Base-by-base conservation (phyloP, 2,797 vertebrate genomes). In the Onychomys leucogaster region DNA sequence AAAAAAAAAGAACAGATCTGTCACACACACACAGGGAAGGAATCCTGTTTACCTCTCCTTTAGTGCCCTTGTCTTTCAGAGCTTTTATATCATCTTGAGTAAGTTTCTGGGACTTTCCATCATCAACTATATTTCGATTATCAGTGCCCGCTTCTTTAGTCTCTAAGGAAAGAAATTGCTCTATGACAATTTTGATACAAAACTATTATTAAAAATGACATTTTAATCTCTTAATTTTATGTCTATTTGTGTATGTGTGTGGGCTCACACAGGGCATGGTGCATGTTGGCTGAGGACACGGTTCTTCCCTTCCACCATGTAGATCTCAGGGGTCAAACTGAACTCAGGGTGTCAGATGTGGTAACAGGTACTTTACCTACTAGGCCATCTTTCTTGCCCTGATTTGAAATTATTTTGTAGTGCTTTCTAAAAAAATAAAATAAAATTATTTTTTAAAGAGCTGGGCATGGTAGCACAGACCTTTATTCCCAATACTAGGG, bases 91-190 rank as follows among this genome's bases (percentile, higher is more conserved):
- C 99, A 95, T 99, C 99, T 97, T 99, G 99, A 98, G 99, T 99
- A 91, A 99, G 99, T 98, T 99, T 99, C 98, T 99, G 99, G 69
- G 99, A 99, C 98, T 99, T 99, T 41, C 99, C 99, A 98, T 99
- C 99, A 91, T 99, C 99, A 80, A 99, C 97, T 96, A 99, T 99
- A 98, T 99, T 99, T 97, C 99, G 99, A 99, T 99, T 99, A 98
- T 99, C 99, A 96, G 99, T 99, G 78, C 99, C 99, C 0, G 99
- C 99, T 98, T 99, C 99, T 97, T 99, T 99, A 92, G 98, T 98
- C 97, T 99, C 99, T 99, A 96, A 98, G 96, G 97, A 97, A 98
- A 98, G 96, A 98, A 71, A 98, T 0, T 96, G 78, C 97, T 76
- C 95, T 97, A 97, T 98, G 96, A 96, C 88, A 97, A 86, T 69